Evolutionary conservation across 2,113 vertebrate species (phyloP), one percentile per base, ranked within the genome.

Genomic region (Sigmodon hispidus): DNA sequence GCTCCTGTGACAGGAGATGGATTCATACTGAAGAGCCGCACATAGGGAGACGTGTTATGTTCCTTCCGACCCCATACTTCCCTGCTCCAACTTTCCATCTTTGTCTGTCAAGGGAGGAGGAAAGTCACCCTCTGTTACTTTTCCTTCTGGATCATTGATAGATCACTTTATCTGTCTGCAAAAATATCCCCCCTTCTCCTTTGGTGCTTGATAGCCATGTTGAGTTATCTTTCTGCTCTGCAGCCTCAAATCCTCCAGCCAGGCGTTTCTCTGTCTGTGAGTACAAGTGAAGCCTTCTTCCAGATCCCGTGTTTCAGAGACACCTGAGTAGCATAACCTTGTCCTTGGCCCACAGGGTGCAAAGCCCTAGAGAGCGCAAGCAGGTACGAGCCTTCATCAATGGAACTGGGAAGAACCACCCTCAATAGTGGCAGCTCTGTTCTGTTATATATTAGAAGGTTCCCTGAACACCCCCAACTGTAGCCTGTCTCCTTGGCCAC

Each of bases 141-240:
- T 86, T 59, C 75, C 50, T 91, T 57, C 50, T 22, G 90, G 63
- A 52, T 92, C 52, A 9, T 45, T 12, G 52, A 80, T 24, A 59
- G 50, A 91, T 89, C 69, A 43, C 40, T 95, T 89, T 61, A 9
- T 94, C 36, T 96, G 55, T 65, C 93, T 91, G 95, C 84, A n/a
- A n/a, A n/a, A n/a, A n/a, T n/a, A n/a, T n/a, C 11, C 11, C 75
- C 7, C 13, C 7, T 8, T 12, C 13, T 7, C 4, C 34, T 34
- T 21, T 91, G 55, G 76, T 36, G 2, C 73, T 90, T 92, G 65
- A 3, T 0, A 0, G 70, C 57, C 36, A n/a, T 57, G 3, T 72
- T 12, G 0, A 4, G 0, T 76, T 48, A n/a, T 80, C 92, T 91
- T 92, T 88, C 65, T 92, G 92, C 45, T 72, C 50, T 88, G 73